Base-by-base conservation (phyloP, 92 coral and sea anemone species). In the Virgularia gustaviana region DNA sequence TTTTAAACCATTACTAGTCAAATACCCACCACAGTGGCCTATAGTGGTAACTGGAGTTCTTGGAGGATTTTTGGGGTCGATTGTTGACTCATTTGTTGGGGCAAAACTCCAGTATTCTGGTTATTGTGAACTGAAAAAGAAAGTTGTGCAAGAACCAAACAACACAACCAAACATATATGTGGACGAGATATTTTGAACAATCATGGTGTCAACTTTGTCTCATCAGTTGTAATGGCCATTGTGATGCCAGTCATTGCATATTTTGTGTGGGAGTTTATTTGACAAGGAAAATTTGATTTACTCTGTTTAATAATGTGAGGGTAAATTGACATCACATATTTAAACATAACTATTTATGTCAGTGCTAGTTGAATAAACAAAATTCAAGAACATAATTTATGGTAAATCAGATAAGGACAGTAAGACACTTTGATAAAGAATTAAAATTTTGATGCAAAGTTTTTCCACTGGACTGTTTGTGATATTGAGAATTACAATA, bases 21-120 rank as follows among this genome's bases (percentile, higher is more conserved):
- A 70, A 6, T 63, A 68, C 37, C 94, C 99, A 18, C 84, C 86
- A 9, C 99, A 94, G 81, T 94, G 99, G 99, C 99, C 99, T 36
- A 78, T 94, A 42, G 61, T 94, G 59, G 38, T 94, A 45, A 83
- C 90, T 44, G 99, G 99, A 33, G 62, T 88, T 45, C 56, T 90
- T 7, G 99, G 85, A 55, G 99, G 99, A 3, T 86, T 89, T 44
- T 13, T 94, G 18, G 99, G 99, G 15, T 94, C 99, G 0, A 57
- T 81, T 8, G 39, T 89, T 34, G 99, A 94, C 73, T 94, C 99
- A 0, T 9, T 94, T n/a, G 78, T 94, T 19, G 99, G 99, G 54
- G 99, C 99, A 41, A 89, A 91, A 31, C 62, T 89, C 25, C 99
- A 94, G 58, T 94, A 89, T 58, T 94, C 99, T 1, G 99, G 99